Evolutionary conservation across 2,888 invertebrate species (phyloP).

Genomic region (Lissonota sp.): DNA sequence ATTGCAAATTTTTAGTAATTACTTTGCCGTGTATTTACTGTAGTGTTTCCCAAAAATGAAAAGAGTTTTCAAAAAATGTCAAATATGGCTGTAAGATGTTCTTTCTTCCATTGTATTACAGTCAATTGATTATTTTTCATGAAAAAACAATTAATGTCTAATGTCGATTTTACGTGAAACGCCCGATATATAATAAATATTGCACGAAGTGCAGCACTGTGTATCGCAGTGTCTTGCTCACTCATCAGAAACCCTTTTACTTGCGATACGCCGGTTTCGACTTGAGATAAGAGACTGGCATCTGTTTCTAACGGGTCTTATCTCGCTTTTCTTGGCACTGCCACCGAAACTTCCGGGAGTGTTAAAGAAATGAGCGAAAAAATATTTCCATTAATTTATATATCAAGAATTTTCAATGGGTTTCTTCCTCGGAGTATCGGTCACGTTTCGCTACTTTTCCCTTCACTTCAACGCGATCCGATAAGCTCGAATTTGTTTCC

Average conservation of each 20-base stretch:
- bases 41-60: no score
- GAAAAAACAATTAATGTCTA: no score
- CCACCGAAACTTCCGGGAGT: conserved; percentile 10
- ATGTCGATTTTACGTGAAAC: no score
- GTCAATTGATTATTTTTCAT: no score
- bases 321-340: conserved; percentile 46
- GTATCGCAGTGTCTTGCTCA: conserved; percentile 39
- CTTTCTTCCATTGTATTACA: no score
- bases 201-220: background rate
- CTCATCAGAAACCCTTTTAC: conserved; percentile 52
- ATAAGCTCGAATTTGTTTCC: background rate
- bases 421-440: background rate
- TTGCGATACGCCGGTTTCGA: conserved; percentile 37
- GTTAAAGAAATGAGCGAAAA: background rate
- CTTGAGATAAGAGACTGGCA: conserved; percentile 57
- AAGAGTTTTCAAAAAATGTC: no score
- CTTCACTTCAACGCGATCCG: background rate
- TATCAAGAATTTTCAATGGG: conserved; percentile 12
- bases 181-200: background rate
- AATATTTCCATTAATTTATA: conserved; percentile 29
- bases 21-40: no score
- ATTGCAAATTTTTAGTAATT: no score
- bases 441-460: background rate
- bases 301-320: conserved; percentile 44
- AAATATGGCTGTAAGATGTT: no score